Evolutionary conservation across 2,797 vertebrate species (phyloP), one percentile per base, ranked within the genome.

Genomic region (Falco cherrug): DNA sequence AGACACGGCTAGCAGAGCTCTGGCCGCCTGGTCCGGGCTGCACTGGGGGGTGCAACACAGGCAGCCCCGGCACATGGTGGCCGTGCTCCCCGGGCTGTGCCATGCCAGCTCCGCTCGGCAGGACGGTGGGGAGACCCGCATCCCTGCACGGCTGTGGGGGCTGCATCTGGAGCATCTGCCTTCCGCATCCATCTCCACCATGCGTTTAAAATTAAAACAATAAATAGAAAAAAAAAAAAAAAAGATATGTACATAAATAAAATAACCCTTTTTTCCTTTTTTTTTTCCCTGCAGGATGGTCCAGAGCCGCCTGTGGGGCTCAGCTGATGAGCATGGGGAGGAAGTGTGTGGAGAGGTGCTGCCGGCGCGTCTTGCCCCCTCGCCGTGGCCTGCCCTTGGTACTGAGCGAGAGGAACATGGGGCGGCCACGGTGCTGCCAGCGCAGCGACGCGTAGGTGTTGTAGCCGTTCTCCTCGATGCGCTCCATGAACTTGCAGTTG

Each of bases 381-480:
- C 97, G 97, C 90, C 97, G 97, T 0, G 99, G 98, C 74, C 98
- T 97, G 33, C 99, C 99, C 48, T 98, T 97, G 59, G 98, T 98
- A 2, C 99, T 99, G 91, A 99, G 98, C 0, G 99, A 99, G 87
- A 99, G 98, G 91, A 99, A 99, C 99, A 99, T 99, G 95, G 99
- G 99, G 91, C 98, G 98, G 51, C 99, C 99, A 0, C 88, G 97
- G 47, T 99, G 98, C 87, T 97, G 98, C 99, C 99, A 99, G 91
- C 70, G 99, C 78, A 99, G 98, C 0, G 99, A 99, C 13, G 99
- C 98, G 2, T 99, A 99, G 1, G 99, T 99, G 98, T 99, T 99
- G 97, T 99, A 99, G 96, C 99, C 99, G 0, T 99, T 99, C 97
- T 99, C 99, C 94, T 99, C 99, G 1, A 99, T 99, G 89, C 98